Percentiles rank a stretch among this genome's conserved stretches.
These are phyloP conservation scores for Gonocerus acuteangulatus DNA, from an alignment of 2,888 invertebrate genomes.

Conservation along the genomic window DNA sequence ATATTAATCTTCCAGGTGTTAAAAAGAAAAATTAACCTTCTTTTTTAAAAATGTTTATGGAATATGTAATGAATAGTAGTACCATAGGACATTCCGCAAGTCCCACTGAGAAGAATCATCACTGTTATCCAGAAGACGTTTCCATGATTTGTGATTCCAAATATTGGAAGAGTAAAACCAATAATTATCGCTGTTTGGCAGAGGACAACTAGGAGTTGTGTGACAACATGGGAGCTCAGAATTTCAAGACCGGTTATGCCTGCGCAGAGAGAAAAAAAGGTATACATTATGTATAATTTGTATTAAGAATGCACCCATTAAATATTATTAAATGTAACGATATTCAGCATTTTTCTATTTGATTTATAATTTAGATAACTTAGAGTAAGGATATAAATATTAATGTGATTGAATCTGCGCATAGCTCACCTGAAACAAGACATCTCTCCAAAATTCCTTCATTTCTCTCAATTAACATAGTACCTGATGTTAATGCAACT, in stretches of 20 bases:
- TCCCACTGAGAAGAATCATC: slow-evolving; percentile 70
- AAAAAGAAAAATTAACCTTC: no score
- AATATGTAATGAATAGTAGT: no score
- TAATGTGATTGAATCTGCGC: no score
- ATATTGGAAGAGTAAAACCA: slow-evolving; percentile 67
- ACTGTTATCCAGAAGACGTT: slow-evolving; percentile 63
- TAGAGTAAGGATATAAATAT: no score
- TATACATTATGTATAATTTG: no score
- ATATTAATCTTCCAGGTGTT: no score
- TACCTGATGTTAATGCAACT: slow-evolving; percentile 83
- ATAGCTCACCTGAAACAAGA: slow-evolving; percentile 64
- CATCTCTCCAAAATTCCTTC: slow-evolving; percentile 86
- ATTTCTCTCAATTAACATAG: slow-evolving; percentile 80
- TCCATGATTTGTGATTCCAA: slow-evolving; percentile 69
- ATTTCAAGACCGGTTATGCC: slow-evolving; percentile 69
- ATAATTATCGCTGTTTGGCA: slow-evolving; percentile 73
- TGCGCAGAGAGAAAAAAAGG: slow-evolving; percentile 35
- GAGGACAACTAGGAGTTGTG: slow-evolving; percentile 82
- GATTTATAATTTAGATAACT: not conserved
- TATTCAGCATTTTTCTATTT: not conserved
- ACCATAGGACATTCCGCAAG: slow-evolving; percentile 93
- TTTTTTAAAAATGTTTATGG: no score
- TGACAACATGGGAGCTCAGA: slow-evolving; percentile 75
- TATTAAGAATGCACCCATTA: no score
- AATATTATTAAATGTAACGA: no score